Base-by-base conservation (phyloP, 2,888 invertebrate genomes). In the Sussaba pulchella region DNA sequence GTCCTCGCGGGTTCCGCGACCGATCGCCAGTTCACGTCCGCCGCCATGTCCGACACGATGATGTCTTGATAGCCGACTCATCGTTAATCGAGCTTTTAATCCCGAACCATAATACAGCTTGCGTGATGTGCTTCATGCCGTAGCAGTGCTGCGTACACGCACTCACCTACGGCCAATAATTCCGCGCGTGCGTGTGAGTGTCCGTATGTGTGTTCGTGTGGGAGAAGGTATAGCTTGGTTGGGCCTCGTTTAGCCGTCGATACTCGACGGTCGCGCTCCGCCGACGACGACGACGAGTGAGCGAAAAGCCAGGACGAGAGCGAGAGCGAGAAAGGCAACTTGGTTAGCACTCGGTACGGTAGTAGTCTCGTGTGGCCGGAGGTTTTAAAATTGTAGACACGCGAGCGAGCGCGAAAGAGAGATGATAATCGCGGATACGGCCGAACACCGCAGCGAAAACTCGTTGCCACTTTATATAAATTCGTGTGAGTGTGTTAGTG, bases 21-120 rank as follows among this genome's bases (percentile, higher is more conserved):
- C 63, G 82, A 67, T 78, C 74, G 74, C 78, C 61, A 78, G 63
- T 74, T 73, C 61, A 73, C 80, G 57, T 76, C 72, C 73, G 59
- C 74, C 59, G 39, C 82, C 83, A 86, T 89, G 71, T 81, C 74
- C 69, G 67, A 82, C 76, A 76, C 75, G 80, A 83, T 84, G 89
- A 89, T 89, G 88, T 89, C 89, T 89, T 88, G 89, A 89, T 89
- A 88, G 84, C 81, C 76, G 85, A 85, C 80, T 75, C 80, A 86
- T 89, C 87, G 86, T 90, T 90, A 88, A 90, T 89, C 89, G 88
- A 85, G 67, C 87, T 85, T 82, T 87, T 87, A 87, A 85, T 85
- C 84, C 84, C 61, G 54, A 61, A 79, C 74, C 74, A 74, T 79
- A 75, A 74, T 79, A 74, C 76, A 47, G 69, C 80, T 76, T 79